Evolutionary conservation across 1,140 invertebrate species (phyloP), one percentile per base, ranked within the genome.

Genomic region (Andrena cerasifolii): DNA sequence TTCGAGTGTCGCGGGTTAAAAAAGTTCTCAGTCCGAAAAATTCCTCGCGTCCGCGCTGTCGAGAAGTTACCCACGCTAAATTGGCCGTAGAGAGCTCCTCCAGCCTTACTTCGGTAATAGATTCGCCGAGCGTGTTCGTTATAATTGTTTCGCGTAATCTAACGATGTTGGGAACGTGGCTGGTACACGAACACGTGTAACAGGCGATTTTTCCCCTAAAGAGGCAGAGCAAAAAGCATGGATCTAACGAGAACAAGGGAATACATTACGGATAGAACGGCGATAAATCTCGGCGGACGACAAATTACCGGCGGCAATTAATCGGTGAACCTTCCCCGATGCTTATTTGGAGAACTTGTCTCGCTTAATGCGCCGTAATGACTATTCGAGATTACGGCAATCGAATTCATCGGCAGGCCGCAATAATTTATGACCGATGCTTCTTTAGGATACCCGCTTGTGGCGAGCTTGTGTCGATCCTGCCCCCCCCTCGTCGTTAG

Each of bases 261-360:
- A 77, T 58, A 66, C 40, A 47, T 49, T 21, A 65, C 26, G 36
- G 59, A 51, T 49, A 68, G 62, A 80, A 43, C 51, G 58, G 67
- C 0, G 16, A 63, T 78, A 82, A 33, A 47, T 83, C 62, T 51
- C 43, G 36, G 12, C n/a, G 18, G n/a, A 33, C 63, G 82, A 79
- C 82, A 83, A 83, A 83, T 82, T 72, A 83, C 62, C 51, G n/a
- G 16, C n/a, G n/a, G 51, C 80, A 74, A 83, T 83, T 83, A 83
- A 65, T 83, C 68, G 82, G 36, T 49, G 40, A 28, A 59, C 47
- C 16, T 49, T 36, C 33, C 26, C 58, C 67, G 43, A 78, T 36
- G 36, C 63, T 43, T 82, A 74, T 82, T 82, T 76, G 61, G 82
- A 66, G 63, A 80, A 83, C 71, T 83, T 24, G 74, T 78, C 61